phyloP scores from a whole-genome alignment of 2,888 invertebrate genomes.

The Cecidostiba fungosa region DNA sequence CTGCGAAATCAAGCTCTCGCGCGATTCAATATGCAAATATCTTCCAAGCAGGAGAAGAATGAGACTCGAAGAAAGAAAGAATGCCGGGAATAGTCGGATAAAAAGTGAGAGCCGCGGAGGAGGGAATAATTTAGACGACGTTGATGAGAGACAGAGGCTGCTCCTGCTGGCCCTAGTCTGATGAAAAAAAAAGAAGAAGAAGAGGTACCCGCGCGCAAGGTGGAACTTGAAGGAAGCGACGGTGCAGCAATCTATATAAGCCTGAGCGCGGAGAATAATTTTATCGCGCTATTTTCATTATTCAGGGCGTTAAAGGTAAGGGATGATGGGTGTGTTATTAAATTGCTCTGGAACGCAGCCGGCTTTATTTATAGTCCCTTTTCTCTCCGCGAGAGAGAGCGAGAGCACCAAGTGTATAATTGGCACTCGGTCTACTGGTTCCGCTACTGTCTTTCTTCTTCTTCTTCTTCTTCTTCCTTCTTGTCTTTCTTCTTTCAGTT shows the following conservation, averaged over 20 bases:
- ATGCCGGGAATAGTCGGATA: background rate
- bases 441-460: background rate
- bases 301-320: conserved; percentile 55
- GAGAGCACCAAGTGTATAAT: conserved; percentile 16
- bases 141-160: conserved; percentile 54
- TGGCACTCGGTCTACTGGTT: conserved; percentile 19
- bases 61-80: background rate
- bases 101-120: conserved; percentile 21
- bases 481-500: background rate
- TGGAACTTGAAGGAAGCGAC: conserved; percentile 2
- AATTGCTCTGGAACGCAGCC: conserved; percentile 38
- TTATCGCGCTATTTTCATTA: conserved; percentile 62
- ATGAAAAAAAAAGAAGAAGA: conserved; percentile 30
- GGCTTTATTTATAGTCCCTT: conserved; percentile 54
- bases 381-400: background rate
- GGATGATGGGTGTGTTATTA: conserved; percentile 60
- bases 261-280: conserved; percentile 45
- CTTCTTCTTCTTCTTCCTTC: conserved; percentile 1
- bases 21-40: conserved; percentile 74
- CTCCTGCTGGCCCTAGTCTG: background rate
- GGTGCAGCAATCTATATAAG: background rate
- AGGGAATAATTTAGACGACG: conserved; percentile 62
- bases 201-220: conserved; percentile 2
- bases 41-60: conserved; percentile 24
- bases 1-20: conserved; percentile 70